A percentile compares a stretch with the other conserved stretches of the same genome.
phyloP scores from a whole-genome alignment of 2,797 vertebrate genomes.

The Mormyrus hasselquistii region DNA sequence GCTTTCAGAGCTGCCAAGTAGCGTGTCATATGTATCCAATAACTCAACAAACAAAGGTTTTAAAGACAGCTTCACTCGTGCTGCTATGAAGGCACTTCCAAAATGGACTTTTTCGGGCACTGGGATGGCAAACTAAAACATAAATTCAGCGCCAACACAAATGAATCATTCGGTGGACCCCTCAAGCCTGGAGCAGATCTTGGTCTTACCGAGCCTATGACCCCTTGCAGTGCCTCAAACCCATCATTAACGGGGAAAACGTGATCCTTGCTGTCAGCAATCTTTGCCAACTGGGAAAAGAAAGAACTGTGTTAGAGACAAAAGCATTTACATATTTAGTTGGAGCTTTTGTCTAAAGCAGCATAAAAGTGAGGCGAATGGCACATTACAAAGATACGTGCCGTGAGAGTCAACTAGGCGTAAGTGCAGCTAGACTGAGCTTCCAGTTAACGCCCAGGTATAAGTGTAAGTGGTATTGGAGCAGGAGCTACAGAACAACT shows the following conservation, averaged over 20 bases:
- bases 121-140: not conserved
- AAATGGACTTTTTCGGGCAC: not conserved
- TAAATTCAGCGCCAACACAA: not conserved
- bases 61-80: not conserved
- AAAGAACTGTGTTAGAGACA: conserved; percentile 5
- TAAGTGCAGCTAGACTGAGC: not conserved
- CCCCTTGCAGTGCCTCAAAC: conserved; percentile 88
- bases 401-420: not conserved
- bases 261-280: conserved; percentile 93
- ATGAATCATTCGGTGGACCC: not conserved
- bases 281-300: conserved; percentile 78
- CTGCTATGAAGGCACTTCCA: not conserved
- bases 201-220: conserved; percentile 88
- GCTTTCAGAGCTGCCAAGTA: not conserved
- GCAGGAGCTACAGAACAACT: not conserved
- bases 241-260: conserved; percentile 96
- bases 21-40: not conserved
- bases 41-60: not conserved
- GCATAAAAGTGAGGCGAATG: not conserved
- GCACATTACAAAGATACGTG: not conserved
- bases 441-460: not conserved
- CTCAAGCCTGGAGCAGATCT: not conserved
- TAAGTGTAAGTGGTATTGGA: not conserved
- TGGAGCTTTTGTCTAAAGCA: not conserved
- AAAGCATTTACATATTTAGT: not conserved